Evolutionary conservation across 23 tunicate genomes (phyloP).

Genomic region (Diplosoma virens): DNA sequence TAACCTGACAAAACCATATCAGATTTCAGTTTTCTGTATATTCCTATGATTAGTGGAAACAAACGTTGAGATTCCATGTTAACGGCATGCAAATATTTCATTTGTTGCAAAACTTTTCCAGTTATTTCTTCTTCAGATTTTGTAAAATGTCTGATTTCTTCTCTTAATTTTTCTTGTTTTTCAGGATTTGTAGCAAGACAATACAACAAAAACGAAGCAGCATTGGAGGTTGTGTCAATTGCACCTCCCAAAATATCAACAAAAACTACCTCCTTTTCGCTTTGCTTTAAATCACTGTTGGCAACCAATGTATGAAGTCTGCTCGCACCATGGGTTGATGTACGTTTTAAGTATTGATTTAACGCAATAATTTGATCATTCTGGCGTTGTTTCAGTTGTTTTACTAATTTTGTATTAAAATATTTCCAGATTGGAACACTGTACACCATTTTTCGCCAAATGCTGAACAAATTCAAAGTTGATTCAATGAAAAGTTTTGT

Average conservation of each 20-base stretch:
- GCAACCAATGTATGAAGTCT: too few species aligned
- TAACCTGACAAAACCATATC: not conserved
- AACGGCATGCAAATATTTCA: not conserved
- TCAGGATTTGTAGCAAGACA: slow-evolving; percentile 3
- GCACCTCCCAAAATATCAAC: not conserved
- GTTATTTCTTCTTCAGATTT: not conserved
- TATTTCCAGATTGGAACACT: too few species aligned
- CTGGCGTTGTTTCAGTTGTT: too few species aligned
- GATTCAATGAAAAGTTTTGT: too few species aligned
- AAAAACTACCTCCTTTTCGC: not conserved
- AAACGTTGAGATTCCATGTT: not conserved
- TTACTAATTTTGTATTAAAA: too few species aligned
- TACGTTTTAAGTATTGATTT: too few species aligned
- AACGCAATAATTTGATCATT: too few species aligned
- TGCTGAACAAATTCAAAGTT: too few species aligned
- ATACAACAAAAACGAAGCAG: not conserved
- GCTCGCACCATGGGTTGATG: too few species aligned
- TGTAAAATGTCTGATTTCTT: not conserved
- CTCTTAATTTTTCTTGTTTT: not conserved
- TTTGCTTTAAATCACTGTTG: not conserved
- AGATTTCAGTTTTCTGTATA: not conserved
- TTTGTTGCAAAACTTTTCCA: not conserved
- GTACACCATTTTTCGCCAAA: too few species aligned
- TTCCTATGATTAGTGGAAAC: not conserved
- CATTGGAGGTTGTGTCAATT: not conserved